Conservation (phyloP, 2,113 vertebrate species). For the Columbina picui region DNA sequence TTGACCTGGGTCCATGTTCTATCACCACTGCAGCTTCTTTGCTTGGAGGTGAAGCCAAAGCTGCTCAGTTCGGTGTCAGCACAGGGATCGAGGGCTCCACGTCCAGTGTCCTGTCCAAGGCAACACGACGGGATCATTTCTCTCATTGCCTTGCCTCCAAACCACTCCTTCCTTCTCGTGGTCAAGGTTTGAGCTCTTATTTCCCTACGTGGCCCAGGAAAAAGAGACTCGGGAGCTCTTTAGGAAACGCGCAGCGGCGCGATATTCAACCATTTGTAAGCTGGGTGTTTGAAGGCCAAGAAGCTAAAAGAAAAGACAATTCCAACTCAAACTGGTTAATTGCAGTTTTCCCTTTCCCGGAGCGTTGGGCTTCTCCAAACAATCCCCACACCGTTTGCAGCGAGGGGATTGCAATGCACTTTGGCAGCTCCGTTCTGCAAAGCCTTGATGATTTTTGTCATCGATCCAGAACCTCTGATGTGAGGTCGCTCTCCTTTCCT, state of each 20-base stretch:
- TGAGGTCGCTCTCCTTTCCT: slow-evolving; percentile 8
- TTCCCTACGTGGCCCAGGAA: not conserved
- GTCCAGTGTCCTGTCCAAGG: not conserved
- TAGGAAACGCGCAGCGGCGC: not conserved
- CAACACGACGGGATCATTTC: not conserved
- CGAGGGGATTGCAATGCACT: not conserved
- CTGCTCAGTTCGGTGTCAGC: not conserved
- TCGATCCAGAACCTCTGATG: not conserved
- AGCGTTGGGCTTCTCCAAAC: not conserved
- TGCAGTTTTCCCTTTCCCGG: not conserved
- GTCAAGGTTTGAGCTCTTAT: not conserved
- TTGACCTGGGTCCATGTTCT: not conserved
- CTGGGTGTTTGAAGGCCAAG: not conserved
- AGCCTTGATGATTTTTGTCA: slow-evolving; percentile 33
- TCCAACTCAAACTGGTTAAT: not conserved
- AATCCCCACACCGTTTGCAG: not conserved
- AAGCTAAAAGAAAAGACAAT: not conserved
- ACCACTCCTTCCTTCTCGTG: not conserved
- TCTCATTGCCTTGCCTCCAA: not conserved
- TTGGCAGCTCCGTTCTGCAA: not conserved
- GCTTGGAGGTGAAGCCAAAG: slow-evolving; percentile 31
- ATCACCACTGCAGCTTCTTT: slow-evolving; percentile 2
- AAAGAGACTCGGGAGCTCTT: not conserved
- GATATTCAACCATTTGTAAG: rapidly evolving
- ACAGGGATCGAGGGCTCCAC: not conserved